Base-by-base conservation (phyloP, 1,140 invertebrate species). In the Sycophaga agraensis region DNA sequence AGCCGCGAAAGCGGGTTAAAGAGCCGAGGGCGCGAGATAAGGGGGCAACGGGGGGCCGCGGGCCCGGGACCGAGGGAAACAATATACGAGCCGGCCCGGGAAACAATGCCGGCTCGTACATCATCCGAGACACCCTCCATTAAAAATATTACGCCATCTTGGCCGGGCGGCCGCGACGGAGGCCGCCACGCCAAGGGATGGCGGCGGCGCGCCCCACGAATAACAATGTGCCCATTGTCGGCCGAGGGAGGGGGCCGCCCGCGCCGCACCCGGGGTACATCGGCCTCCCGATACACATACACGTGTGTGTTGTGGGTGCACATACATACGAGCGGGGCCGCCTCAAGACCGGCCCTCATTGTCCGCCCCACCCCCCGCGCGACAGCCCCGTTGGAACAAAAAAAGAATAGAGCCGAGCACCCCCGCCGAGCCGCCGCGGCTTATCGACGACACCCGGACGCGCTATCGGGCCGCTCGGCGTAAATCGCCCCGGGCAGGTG, bases 71-170 rank as follows among this genome's bases (percentile, higher is more conserved):
- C 35, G 37, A 61, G 65, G 59, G 65, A 69, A 68, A 73, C 73
- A 74, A 71, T 75, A 73, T 74, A 69, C 71, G 70, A 68, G 69
- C 71, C 67, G 70, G 72, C 72, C 71, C 69, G 63, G 63, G 70
- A 75, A 74, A 75, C 70, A 76, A 73, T 74, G 70, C 70, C 61
- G 62, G 63, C 65, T 73, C 72, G 71, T 74, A 76, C 68, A 75
- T 75, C 71, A 75, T 72, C 70, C 68, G 68, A 70, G 71, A 78
- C 72, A 73, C 70, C 72, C 71, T 77, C 73, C 75, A 74, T 75
- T 76, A 76, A 76, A 76, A 76, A 75, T 77, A 77, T 77, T 75
- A 75, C 71, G 71, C 70, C 73, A 72, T 73, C 73, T 75, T 72
- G 66, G 58, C 64, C 14, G 50, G 46, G 34, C n/a, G n/a, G n/a